Evolutionary conservation across 2,113 vertebrate genomes (phyloP).

Genomic region (Boulengerochromis microlepis): DNA sequence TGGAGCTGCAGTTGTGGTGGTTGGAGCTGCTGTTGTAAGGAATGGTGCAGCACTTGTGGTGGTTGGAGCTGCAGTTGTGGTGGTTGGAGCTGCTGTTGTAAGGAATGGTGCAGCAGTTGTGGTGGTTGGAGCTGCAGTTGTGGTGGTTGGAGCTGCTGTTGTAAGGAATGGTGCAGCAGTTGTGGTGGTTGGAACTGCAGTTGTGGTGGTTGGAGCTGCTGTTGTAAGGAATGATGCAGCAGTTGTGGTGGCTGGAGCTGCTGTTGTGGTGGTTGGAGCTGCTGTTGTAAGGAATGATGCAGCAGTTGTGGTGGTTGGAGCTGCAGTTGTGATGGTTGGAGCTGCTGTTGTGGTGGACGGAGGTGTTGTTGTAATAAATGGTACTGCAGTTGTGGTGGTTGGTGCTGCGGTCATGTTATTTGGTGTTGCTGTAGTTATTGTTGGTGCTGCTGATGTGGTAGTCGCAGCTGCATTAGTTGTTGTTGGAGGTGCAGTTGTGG

Average conservation of each 20-base stretch:
- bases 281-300: too few relatives aligned
- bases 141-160: too few relatives aligned
- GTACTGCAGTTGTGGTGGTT: neutral
- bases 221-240: fast-evolving
- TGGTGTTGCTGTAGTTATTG: neutral
- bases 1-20: too few relatives aligned
- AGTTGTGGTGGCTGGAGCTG: fast-evolving
- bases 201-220: fast-evolving
- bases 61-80: too few relatives aligned
- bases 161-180: too few relatives aligned
- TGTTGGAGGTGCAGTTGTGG: neutral
- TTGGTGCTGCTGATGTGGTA: neutral
- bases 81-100: too few relatives aligned
- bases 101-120: too few relatives aligned
- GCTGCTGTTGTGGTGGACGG: neutral
- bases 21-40: fast-evolving
- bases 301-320: neutral
- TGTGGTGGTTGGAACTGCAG: too few relatives aligned
- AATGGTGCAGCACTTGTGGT: fast-evolving
- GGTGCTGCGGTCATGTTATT: fast-evolving
- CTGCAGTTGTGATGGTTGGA: fast-evolving
- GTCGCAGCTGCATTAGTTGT: neutral
- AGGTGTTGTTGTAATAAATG: fast-evolving
- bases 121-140: too few relatives aligned
- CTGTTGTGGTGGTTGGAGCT: fast-evolving